Evolutionary conservation across 1,140 invertebrate genomes (phyloP).

Genomic region (Drosophila trapezifrons): DNA sequence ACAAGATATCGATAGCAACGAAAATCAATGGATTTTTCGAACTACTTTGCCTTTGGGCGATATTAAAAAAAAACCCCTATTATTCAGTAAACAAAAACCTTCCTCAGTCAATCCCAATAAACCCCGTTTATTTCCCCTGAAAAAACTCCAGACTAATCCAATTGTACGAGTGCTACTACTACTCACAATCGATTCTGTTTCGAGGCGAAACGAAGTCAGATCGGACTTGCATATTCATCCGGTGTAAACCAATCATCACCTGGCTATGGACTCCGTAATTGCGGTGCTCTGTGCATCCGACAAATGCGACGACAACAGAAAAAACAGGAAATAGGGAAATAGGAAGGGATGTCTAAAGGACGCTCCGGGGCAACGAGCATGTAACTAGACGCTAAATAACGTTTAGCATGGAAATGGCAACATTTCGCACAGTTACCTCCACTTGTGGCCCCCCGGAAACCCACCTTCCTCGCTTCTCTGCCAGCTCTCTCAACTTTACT

Average conservation of each 20-base stretch:
- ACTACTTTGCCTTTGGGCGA: too few species aligned
- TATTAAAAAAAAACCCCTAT: too few species aligned
- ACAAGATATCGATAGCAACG: not conserved
- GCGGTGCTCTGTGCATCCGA: conserved; percentile 33
- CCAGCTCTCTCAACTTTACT: conserved; percentile 10
- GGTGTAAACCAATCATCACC: conserved; percentile 33
- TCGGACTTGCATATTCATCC: conserved; percentile 37
- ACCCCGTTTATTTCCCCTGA: not conserved
- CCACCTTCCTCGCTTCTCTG: too few species aligned
- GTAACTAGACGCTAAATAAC: conserved; percentile 71
- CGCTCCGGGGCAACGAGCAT: conserved; percentile 39
- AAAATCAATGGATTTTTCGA: too few species aligned
- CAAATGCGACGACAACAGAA: not conserved
- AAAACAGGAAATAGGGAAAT: conserved; percentile 4
- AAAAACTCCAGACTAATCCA: conserved; percentile 7
- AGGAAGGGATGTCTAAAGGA: conserved; percentile 23
- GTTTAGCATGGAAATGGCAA: conserved; percentile 75
- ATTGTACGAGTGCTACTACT: conserved; percentile 8
- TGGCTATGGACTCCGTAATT: conserved; percentile 36
- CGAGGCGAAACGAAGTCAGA: conserved; percentile 23
- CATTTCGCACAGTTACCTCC: conserved; percentile 25
- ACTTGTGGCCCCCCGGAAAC: conserved; percentile 9
- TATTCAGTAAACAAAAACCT: not conserved
- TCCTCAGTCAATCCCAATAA: not conserved
- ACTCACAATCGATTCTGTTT: conserved; percentile 18